A percentile compares a stretch with the other conserved stretches of the same genome.
These are phyloP conservation scores for Sarcophilus harrisii DNA, from an alignment of 2,797 vertebrate species.

Conservation along the genomic window DNA sequence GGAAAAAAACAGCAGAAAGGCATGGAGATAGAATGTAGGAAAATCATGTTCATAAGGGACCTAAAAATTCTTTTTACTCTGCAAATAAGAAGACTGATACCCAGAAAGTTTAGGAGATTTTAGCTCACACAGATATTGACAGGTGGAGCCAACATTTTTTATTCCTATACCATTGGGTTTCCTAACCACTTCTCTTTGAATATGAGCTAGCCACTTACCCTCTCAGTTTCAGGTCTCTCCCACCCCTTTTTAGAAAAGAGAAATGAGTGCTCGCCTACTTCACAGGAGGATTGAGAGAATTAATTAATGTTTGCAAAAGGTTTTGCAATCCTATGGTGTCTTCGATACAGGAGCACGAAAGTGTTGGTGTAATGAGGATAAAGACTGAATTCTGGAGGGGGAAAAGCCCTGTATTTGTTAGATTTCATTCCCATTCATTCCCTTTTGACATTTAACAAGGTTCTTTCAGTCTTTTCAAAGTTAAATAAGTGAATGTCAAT, in stretches of 20 bases:
- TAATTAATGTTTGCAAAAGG: not conserved
- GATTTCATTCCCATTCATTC: not conserved
- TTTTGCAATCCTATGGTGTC: not conserved
- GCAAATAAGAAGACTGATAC: not conserved
- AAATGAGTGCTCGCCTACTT: not conserved
- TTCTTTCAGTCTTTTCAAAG: slow-evolving; percentile 24
- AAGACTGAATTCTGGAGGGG: not conserved
- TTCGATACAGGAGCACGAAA: not conserved
- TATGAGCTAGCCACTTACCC: not conserved
- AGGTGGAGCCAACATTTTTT: not conserved
- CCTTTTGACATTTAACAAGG: not conserved
- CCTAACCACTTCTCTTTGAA: not conserved
- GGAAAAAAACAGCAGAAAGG: not conserved
- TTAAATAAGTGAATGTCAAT: not conserved
- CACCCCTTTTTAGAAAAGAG: not conserved
- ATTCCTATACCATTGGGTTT: not conserved
- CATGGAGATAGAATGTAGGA: not conserved
- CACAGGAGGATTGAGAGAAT: not conserved
- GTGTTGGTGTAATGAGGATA: fast-evolving
- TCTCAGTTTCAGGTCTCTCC: not conserved
- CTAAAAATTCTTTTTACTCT: not conserved
- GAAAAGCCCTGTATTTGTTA: not conserved
- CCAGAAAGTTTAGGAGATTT: not conserved
- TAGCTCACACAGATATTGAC: not conserved
- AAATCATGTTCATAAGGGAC: not conserved